Base-by-base conservation (phyloP, 1,140 invertebrate genomes). In the Mercenaria mercenaria region DNA sequence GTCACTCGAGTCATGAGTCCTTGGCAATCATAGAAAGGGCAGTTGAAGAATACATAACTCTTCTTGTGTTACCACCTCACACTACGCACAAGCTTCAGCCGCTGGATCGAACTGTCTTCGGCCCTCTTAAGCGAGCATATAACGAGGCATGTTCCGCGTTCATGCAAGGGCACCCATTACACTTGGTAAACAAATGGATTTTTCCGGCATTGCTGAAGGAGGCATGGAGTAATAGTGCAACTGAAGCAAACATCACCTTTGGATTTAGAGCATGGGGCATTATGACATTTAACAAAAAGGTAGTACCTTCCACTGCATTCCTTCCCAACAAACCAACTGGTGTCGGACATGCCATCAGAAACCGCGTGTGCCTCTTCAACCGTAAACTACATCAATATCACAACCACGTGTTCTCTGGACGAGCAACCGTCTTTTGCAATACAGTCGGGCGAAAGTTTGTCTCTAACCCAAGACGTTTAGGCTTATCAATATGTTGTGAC, bases 61-160 rank as follows among this genome's bases (percentile, higher is more conserved):
- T 88, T 0, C 26, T 47, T 26, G 0, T 32, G 1, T 37, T 90
- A 59, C 82, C 76, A 59, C 83, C 90, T 29, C 89, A 93, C 43
- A 88, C 88, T 18, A 92, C 93, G 26, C 90, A 93, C 67, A 56
- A 74, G 29, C 81, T 93, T 18, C 92, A 93, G 72, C 91, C 93
- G 15, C 84, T 93, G 32, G 92, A 93, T 56, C 69, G 52, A 72
- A 61, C 80, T 2, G 89, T 91, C 10, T 93, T 92, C 52, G 83
- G 79, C 29, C 90, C 91, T 20, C 61, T 93, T 29, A 90, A 92
- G 47, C 52, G 20, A 2, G 74, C 74, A 20, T 91, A 92, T 59
- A 86, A 86, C 37, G 39, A 29, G 29, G 52, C 41, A 43, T 92
- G 91, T 74, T 87, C 90, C 13, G 80, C 86, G 39, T 92, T 90